phyloP scores from a whole-genome alignment of 2,113 vertebrate genomes.

The Microcebus ravelobensis region DNA sequence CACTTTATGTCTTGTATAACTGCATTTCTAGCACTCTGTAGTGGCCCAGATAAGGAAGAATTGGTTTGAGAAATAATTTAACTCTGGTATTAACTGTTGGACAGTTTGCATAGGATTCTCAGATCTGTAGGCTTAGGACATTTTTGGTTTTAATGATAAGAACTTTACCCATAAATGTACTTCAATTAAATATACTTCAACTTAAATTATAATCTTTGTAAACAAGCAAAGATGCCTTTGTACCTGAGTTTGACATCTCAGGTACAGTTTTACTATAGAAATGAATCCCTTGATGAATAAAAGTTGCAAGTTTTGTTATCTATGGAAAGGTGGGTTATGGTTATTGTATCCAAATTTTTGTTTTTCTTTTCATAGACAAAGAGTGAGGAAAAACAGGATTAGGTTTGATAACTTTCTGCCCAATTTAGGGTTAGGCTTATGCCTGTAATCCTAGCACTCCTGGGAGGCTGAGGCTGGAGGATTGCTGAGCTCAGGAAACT shows the following conservation, averaged over 20 bases:
- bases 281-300: neutral
- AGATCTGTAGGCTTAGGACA: neutral
- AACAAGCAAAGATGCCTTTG: neutral
- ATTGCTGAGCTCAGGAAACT: too few species aligned
- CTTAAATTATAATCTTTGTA: neutral
- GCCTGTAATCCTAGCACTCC: too few species aligned
- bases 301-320: neutral
- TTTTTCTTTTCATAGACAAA: neutral
- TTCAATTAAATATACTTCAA: neutral
- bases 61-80: neutral
- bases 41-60: neutral
- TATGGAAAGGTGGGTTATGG: neutral
- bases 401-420: neutral
- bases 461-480: too few species aligned
- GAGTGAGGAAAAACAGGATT: neutral
- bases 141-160: neutral
- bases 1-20: neutral
- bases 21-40: neutral
- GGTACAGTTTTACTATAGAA: neutral
- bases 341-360: neutral
- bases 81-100: neutral
- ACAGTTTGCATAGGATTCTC: neutral
- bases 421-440: too few species aligned
- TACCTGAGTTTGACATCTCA: neutral
- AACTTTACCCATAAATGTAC: neutral